Percentiles rank a stretch among this genome's conserved stretches.
Evolutionary conservation across 2,888 invertebrate genomes (phyloP).

Genomic region (Oxycera nigricornis): DNA sequence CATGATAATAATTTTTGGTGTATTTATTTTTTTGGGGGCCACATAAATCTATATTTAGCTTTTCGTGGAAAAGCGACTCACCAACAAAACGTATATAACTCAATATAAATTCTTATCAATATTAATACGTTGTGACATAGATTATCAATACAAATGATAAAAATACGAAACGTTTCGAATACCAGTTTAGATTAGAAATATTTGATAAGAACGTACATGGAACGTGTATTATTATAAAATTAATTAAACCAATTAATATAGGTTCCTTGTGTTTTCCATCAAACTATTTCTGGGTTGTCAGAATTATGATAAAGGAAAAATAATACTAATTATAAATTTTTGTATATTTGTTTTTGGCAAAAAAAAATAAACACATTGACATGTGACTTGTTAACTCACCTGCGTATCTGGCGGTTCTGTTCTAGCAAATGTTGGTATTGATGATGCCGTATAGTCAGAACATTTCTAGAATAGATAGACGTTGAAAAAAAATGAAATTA

Average conservation of each 20-base stretch:
- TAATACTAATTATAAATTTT: background rate
- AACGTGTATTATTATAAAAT: slow-evolving; percentile 11
- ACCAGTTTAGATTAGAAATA: background rate
- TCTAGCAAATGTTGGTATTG: slow-evolving; percentile 88
- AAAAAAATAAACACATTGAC: background rate
- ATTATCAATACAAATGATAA: slow-evolving; percentile 22
- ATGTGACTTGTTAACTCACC: slow-evolving; percentile 62
- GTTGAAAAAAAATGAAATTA: background rate
- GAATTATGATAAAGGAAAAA: no score
- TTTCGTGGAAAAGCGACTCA: background rate
- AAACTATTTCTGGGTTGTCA: no score
- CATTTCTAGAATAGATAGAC: slow-evolving; percentile 80
- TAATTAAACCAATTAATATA: slow-evolving; percentile 5
- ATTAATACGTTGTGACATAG: slow-evolving; percentile 15
- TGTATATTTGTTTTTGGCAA: background rate
- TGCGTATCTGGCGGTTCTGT: slow-evolving; percentile 94
- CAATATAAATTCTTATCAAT: background rate
- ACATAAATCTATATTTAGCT: background rate
- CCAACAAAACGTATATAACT: background rate
- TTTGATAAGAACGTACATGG: background rate
- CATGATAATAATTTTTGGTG: background rate
- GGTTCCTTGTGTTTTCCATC: background rate
- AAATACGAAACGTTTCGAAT: background rate
- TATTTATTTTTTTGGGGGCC: background rate
- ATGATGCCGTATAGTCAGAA: slow-evolving; percentile 87